Conservation (phyloP, 1,140 invertebrate genomes). For the Orussus abietinus region DNA sequence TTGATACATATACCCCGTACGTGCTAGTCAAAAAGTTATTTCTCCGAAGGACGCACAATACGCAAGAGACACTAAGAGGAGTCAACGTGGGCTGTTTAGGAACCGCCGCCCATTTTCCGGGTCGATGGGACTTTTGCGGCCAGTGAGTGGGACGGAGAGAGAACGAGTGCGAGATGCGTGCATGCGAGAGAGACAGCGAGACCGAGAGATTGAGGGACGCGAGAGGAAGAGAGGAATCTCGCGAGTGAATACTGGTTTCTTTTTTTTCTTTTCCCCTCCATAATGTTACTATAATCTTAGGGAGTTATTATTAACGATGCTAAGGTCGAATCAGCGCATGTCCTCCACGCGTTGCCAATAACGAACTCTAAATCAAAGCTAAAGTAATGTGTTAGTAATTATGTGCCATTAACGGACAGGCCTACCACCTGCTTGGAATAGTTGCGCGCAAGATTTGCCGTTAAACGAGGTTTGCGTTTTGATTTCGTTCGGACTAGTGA, state of each 20-base stretch:
- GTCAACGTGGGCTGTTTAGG: constrained; percentile 13
- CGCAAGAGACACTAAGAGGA: constrained; percentile 21
- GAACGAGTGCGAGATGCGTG: constrained; percentile 6
- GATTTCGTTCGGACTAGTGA: constrained; percentile 2
- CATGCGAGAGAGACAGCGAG: constrained; percentile 4
- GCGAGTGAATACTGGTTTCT: too few relatives aligned
- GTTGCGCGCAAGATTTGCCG: constrained; percentile 2
- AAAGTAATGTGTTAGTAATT: constrained; percentile 25
- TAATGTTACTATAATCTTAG: too few relatives aligned
- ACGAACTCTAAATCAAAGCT: constrained; percentile 34
- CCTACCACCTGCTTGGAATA: constrained; percentile 16
- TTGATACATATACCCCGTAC: constrained; percentile 25
- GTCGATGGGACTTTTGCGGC: too few relatives aligned
- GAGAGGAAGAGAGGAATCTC: constrained; percentile 18
- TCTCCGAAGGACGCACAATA: constrained; percentile 40
- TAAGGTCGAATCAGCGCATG: constrained; percentile 16
- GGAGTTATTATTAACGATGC: constrained; percentile 17
- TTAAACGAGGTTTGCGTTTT: constrained; percentile 1
- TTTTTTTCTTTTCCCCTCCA: too few relatives aligned
- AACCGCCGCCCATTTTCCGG: too few relatives aligned
- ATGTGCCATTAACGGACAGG: constrained; percentile 15
- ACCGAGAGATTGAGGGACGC: constrained; percentile 8
- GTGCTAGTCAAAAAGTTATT: constrained; percentile 46
- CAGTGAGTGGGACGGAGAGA: constrained; percentile 14
- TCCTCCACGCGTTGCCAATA: constrained; percentile 32